These are phyloP conservation scores for Pseudopleuronectes americanus DNA, from an alignment of 2,797 vertebrate species.

Conservation along the genomic window DNA sequence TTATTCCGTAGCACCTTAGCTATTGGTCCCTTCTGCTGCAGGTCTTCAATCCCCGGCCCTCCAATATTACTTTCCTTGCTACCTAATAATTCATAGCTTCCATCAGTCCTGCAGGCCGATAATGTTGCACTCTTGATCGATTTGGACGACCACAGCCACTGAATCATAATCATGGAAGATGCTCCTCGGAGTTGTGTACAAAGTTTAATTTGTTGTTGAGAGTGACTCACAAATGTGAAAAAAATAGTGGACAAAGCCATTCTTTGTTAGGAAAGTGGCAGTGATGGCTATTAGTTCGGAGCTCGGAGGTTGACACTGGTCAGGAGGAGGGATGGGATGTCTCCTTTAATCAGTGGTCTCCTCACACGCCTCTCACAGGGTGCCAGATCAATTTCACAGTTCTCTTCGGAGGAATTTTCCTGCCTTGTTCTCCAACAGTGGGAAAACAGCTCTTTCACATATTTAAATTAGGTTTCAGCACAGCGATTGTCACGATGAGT, in stretches of 20 bases:
- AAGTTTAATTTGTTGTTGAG: conserved; percentile 60
- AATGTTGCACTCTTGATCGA: conserved; percentile 63
- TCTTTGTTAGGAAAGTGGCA: conserved; percentile 43
- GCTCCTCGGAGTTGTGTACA: conserved; percentile 54
- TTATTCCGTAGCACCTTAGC: conserved; percentile 62
- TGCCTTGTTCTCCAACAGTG: conserved; percentile 35
- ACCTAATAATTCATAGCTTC: conserved; percentile 77
- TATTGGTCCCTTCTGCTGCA: conserved; percentile 72
- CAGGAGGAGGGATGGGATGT: conserved; percentile 61
- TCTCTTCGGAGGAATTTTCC: conserved; percentile 39
- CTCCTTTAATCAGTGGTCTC: conserved; percentile 70
- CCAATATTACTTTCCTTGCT: conserved; percentile 67
- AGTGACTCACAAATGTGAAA: conserved; percentile 41
- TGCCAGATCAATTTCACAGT: conserved; percentile 75
- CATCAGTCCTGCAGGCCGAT: conserved; percentile 68
- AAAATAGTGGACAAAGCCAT: conserved; percentile 28
- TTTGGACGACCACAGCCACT: conserved; percentile 50
- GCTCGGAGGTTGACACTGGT: conserved; percentile 52
- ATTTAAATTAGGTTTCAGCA: conserved; percentile 32
- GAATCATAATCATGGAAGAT: conserved; percentile 67
- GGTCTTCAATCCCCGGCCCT: conserved; percentile 63
- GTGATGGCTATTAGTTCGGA: conserved; percentile 48
- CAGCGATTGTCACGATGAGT: conserved; percentile 2
- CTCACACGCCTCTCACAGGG: conserved; percentile 54
- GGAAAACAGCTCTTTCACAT: conserved; percentile 26